phyloP scores from a whole-genome alignment of 2,888 invertebrate species.

The Belgica antarctica region DNA sequence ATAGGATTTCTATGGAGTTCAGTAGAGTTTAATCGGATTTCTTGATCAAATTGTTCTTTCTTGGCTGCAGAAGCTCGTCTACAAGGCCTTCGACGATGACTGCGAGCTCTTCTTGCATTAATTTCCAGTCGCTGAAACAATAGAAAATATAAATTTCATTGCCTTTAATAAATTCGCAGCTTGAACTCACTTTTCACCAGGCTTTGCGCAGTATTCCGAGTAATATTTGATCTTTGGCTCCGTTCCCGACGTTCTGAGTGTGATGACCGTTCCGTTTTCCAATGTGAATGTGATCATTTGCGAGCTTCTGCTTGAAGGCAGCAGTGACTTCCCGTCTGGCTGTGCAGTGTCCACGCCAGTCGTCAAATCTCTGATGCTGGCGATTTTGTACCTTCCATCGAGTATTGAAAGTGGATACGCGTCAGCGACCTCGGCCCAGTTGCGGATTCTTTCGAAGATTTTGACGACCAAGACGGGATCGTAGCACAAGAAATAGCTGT shows the following conservation, averaged over 20 bases:
- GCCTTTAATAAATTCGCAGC: not conserved
- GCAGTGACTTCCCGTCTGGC: constrained; percentile 65
- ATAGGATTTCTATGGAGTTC: no score
- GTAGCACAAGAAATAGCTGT: constrained; percentile 87
- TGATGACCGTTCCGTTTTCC: constrained; percentile 78
- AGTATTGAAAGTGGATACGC: constrained; percentile 71
- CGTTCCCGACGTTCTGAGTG: constrained; percentile 93
- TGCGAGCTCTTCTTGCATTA: constrained; percentile 61
- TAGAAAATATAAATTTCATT: not conserved
- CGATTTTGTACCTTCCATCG: constrained; percentile 64
- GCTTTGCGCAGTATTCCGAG: constrained; percentile 77
- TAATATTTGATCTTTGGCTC: constrained; percentile 99
- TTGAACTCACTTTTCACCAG: constrained; percentile 61
- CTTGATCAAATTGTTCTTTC: constrained; percentile 61
- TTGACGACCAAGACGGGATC: constrained; percentile 65
- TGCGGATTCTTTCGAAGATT: constrained; percentile 81
- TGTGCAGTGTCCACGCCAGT: constrained; percentile 73
- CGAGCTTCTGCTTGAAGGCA: constrained; percentile 64
- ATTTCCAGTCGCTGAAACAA: constrained; percentile 65
- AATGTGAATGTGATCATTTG: constrained; percentile 97
- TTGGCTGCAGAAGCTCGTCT: constrained; percentile 77
- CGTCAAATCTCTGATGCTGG: constrained; percentile 80
- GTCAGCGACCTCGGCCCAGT: constrained; percentile 62
- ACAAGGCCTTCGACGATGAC: constrained; percentile 77
- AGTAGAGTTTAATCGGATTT: constrained; percentile 45